A percentile compares a stretch with the other conserved stretches of the same genome.
phyloP scores from a whole-genome alignment of 1,140 invertebrate genomes.

The Philotrypesis tridentata region DNA sequence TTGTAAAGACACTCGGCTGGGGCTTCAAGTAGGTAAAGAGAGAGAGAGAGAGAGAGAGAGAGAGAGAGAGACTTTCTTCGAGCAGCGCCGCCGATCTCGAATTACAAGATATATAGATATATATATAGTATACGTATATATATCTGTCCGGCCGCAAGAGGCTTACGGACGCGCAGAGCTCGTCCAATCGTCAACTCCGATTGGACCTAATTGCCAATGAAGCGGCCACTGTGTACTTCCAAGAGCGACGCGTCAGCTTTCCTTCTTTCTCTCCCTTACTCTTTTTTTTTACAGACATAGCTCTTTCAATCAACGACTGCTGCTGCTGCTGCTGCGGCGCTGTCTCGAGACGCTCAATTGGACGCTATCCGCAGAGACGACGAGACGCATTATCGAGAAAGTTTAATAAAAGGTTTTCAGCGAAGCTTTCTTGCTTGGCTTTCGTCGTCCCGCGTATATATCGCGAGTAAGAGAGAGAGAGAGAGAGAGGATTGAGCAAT shows the following conservation, averaged over 20 bases:
- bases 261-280: constrained; percentile 28
- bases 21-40: not conserved
- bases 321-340: not conserved
- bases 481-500: no score
- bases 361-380: constrained; percentile 10
- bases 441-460: no score
- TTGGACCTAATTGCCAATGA: constrained; percentile 46
- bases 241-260: no score
- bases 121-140: no score
- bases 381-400: constrained; percentile 21
- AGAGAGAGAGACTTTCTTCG: not conserved
- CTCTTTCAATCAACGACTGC: not conserved
- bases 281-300: not conserved
- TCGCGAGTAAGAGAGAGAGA: no score
- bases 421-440: no score
- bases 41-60: no score
- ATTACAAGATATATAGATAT: not conserved
- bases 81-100: constrained; percentile 7
- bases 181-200: constrained; percentile 19
- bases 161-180: constrained; percentile 9
- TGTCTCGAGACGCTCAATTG: not conserved
- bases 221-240: constrained; percentile 21
- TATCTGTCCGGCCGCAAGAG: not conserved
- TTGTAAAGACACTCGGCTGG: no score
- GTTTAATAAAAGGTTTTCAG: no score